A percentile compares a stretch with the other conserved stretches of the same genome.
Evolutionary conservation across 2,797 vertebrate species (phyloP).

Genomic region (Characodon lateralis): DNA sequence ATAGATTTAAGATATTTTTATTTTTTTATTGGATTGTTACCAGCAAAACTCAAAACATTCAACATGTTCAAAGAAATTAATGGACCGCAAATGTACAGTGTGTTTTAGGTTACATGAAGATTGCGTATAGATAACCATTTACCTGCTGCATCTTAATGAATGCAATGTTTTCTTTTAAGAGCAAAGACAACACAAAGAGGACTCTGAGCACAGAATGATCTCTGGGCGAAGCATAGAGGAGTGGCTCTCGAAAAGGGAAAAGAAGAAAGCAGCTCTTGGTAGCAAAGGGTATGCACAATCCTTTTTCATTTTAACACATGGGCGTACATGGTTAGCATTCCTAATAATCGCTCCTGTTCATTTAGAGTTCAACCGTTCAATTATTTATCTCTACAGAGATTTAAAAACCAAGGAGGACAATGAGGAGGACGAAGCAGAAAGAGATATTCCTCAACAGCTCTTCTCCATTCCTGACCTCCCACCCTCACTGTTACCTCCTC

Average conservation of each 20-base stretch:
- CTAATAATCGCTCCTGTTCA: conserved; percentile 32
- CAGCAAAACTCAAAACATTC: not conserved
- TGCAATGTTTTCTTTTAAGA: conserved; percentile 72
- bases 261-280: conserved; percentile 72
- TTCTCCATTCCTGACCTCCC: conserved; percentile 89
- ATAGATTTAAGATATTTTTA: not conserved
- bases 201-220: conserved; percentile 57
- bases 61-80: not conserved
- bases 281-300: conserved; percentile 82
- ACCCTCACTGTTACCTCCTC: conserved; percentile 88
- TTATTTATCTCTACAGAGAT: conserved; percentile 68
- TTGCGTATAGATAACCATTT: not conserved
- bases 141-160: conserved; percentile 9
- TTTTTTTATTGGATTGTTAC: not conserved
- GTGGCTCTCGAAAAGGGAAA: conserved; percentile 90
- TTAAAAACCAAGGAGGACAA: conserved; percentile 64
- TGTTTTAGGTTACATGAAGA: not conserved
- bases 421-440: conserved; percentile 64
- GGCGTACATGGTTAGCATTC: conserved; percentile 34
- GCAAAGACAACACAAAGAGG: conserved; percentile 80
- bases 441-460: conserved; percentile 85
- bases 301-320: conserved; percentile 19
- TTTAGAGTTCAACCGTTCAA: conserved; percentile 46
- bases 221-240: conserved; percentile 80
- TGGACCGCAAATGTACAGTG: not conserved